Percentiles rank a stretch among this genome's conserved stretches.
Conservation (phyloP, 2,113 vertebrate species). For the Paracanthobrama guichenoti region DNA sequence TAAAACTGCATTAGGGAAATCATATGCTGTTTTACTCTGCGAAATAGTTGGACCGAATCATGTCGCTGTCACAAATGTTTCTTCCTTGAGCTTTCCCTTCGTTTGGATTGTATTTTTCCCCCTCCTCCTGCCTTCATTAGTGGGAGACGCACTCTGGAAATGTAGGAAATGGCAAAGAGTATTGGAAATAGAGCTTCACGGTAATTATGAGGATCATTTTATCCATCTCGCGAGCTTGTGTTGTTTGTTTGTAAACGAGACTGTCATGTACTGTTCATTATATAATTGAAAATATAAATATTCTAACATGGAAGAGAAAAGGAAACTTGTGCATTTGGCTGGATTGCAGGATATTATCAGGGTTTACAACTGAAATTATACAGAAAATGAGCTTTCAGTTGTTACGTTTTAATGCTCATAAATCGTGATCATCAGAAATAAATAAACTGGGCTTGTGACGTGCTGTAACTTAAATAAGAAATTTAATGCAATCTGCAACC, state of each 20-base stretch:
- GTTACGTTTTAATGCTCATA: neutral
- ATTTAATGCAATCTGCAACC: constrained; percentile 59
- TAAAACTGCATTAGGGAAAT: constrained; percentile 76
- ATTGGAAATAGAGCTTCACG: constrained; percentile 60
- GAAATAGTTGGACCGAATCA: constrained; percentile 80
- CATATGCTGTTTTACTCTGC: constrained; percentile 73
- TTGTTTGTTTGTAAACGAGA: neutral
- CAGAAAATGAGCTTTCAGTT: neutral
- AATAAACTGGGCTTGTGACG: neutral
- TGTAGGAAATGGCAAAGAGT: constrained; percentile 65
- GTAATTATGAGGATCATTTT: constrained; percentile 64
- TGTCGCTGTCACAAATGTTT: constrained; percentile 57
- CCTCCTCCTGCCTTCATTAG: constrained; percentile 51
- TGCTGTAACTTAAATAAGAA: constrained; percentile 38
- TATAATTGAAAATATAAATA: neutral
- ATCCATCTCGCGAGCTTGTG: constrained; percentile 12
- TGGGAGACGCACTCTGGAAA: constrained; percentile 63
- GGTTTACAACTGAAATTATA: neutral
- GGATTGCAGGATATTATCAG: neutral
- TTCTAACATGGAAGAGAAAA: neutral
- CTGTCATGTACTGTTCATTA: neutral
- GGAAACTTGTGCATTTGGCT: constrained; percentile 20
- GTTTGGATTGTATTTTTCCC: constrained; percentile 55
- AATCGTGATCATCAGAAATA: neutral
- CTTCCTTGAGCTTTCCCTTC: constrained; percentile 52